Percentiles rank a stretch among this genome's conserved stretches.
These are phyloP conservation scores for Zoanthus solanderi DNA, from an alignment of 92 coral and sea anemone genomes.

Conservation along the genomic window DNA sequence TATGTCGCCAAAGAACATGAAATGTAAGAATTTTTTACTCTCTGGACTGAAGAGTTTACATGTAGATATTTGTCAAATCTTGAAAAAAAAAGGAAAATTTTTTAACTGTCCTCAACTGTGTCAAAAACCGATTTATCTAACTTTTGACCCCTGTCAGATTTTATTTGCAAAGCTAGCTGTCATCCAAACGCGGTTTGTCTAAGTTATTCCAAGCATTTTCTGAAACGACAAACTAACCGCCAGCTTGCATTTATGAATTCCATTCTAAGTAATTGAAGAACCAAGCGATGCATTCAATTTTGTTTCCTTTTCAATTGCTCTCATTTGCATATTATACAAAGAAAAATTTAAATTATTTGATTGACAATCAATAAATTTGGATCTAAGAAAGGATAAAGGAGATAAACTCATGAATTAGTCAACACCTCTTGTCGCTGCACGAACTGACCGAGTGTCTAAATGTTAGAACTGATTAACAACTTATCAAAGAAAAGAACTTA, in stretches of 20 bases:
- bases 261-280: constrained; percentile 6
- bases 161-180: not conserved
- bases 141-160: constrained; percentile 27
- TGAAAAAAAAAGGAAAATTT: too few species aligned
- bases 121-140: constrained; percentile 24
- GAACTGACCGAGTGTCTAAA: not conserved
- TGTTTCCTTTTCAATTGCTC: constrained; percentile 9
- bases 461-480: constrained; percentile 14
- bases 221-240: constrained; percentile 14
- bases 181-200: not conserved
- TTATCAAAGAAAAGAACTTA: constrained; percentile 16
- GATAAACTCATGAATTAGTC: constrained; percentile 50
- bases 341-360: constrained; percentile 2
- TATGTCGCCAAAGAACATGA: too few species aligned
- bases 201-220: constrained; percentile 17
- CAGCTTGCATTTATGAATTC: constrained; percentile 30
- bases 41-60: too few species aligned
- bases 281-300: not conserved
- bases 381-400: constrained; percentile 16
- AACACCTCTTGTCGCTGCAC: constrained; percentile 11
- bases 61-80: too few species aligned
- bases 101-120: not conserved
- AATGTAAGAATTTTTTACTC: too few species aligned
- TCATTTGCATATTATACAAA: constrained; percentile 30
- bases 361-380: constrained; percentile 36